Evolutionary conservation across 2,888 invertebrate species (phyloP).

Genomic region (Yponomeuta cagnagella): DNA sequence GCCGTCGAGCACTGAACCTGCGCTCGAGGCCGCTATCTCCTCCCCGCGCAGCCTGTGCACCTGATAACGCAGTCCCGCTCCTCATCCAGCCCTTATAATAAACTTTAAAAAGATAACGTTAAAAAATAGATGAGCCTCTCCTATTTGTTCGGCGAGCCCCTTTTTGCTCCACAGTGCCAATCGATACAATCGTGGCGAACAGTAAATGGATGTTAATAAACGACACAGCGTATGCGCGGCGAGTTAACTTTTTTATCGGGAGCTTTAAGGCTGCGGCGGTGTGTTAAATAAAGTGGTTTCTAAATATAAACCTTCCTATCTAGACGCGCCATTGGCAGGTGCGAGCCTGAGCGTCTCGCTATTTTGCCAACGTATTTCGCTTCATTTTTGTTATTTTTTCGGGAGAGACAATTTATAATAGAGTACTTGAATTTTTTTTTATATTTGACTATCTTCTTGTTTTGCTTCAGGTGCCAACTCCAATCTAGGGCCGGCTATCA

Average conservation of each 20-base stretch:
- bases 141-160: conserved; percentile 12
- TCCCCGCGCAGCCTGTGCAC: conserved; percentile 42
- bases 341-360: conserved; percentile 56
- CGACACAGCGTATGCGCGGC: conserved; percentile 57
- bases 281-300: conserved; percentile 73
- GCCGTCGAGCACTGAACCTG: conserved; percentile 46
- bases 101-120: conserved; percentile 12
- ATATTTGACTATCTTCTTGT: too few species aligned
- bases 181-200: conserved; percentile 68
- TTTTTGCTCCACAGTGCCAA: conserved; percentile 27
- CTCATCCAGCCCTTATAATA: conserved; percentile 20
- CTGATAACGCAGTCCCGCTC: conserved; percentile 60
- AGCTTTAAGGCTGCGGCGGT: conserved; percentile 61
- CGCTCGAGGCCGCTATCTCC: conserved; percentile 52
- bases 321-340: conserved; percentile 71
- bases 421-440: too few species aligned
- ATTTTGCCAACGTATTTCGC: conserved; percentile 28
- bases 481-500: too few species aligned
- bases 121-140: neutral
- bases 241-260: conserved; percentile 66
- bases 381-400: conserved; percentile 48
- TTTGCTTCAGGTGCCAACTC: too few species aligned
- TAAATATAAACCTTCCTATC: conserved; percentile 72
- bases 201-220: conserved; percentile 69
- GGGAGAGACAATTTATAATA: conserved; percentile 60